phyloP scores from a whole-genome alignment of 2,797 vertebrate genomes.

The Typhlichthys subterraneus region DNA sequence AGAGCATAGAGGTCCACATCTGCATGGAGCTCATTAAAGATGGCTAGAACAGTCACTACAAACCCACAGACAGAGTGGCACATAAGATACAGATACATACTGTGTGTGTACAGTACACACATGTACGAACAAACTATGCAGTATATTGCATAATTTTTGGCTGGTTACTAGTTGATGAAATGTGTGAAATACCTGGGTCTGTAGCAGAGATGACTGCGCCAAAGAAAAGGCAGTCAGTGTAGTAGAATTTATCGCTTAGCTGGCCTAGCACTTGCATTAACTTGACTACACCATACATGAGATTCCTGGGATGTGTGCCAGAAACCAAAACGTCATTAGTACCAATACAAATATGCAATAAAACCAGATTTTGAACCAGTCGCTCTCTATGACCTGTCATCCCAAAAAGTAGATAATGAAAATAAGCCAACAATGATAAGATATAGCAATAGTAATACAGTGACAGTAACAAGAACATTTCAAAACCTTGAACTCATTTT shows the following conservation, averaged over 20 bases:
- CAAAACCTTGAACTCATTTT: too few relatives aligned
- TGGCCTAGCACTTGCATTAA: conserved; percentile 92
- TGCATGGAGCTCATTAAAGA: conserved; percentile 95
- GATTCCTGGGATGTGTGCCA: conserved; percentile 78
- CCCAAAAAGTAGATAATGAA: not conserved
- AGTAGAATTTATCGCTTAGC: conserved; percentile 94
- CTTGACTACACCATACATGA: conserved; percentile 98
- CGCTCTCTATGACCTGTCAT: too few relatives aligned
- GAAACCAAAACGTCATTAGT: too few relatives aligned
- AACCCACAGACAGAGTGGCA: not conserved
- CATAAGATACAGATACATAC: not conserved
- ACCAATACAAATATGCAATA: too few relatives aligned
- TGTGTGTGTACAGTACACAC: not conserved
- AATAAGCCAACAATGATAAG: too few relatives aligned
- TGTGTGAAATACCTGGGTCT: conserved; percentile 85
- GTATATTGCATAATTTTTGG: not conserved
- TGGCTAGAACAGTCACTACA: conserved; percentile 93
- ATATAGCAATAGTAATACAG: too few relatives aligned
- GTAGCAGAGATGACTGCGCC: conserved; percentile 97
- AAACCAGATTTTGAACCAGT: too few relatives aligned
- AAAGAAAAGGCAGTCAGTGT: conserved; percentile 97
- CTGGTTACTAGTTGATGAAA: not conserved
- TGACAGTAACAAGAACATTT: too few relatives aligned
- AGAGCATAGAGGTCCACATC: conserved; percentile 97
- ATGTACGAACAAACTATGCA: not conserved